Percentiles rank a stretch among this genome's conserved stretches.
These are phyloP conservation scores for Macrobrachium nipponense DNA, from an alignment of 1,140 invertebrate genomes.

Conservation along the genomic window DNA sequence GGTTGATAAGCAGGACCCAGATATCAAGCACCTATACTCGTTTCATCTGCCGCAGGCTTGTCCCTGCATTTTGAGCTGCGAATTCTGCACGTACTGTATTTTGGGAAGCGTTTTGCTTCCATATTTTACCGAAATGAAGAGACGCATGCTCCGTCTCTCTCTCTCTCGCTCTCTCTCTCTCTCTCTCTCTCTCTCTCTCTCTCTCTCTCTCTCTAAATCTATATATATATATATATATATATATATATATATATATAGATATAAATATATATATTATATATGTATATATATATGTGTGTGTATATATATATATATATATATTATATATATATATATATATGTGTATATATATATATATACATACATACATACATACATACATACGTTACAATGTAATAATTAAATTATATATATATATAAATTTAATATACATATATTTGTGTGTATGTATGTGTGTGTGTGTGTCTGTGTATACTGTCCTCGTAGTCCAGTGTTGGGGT, in stretches of 20 bases:
- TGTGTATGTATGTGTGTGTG: not conserved
- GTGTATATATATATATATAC: not conserved
- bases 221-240: not conserved
- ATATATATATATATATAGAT: not conserved
- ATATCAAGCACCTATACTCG: no score
- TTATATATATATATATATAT: not conserved
- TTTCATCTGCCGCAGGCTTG: no score
- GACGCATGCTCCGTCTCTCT: not conserved
- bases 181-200: constrained; percentile 35
- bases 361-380: not conserved
- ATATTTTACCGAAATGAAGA: no score
- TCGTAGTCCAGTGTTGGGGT: no score
- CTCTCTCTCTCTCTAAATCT: no score
- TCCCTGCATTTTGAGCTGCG: no score
- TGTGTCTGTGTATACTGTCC: not conserved
- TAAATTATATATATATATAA: not conserved
- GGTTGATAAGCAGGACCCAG: no score
- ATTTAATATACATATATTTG: not conserved
- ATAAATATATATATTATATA: not conserved
- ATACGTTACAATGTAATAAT: no score
- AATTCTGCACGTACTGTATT: no score
- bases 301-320: not conserved
- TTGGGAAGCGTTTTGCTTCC: no score
- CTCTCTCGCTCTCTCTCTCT: constrained; percentile 28
- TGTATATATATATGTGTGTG: not conserved